phyloP scores from a whole-genome alignment of 2,113 vertebrate genomes.

The Mobula birostris region DNA sequence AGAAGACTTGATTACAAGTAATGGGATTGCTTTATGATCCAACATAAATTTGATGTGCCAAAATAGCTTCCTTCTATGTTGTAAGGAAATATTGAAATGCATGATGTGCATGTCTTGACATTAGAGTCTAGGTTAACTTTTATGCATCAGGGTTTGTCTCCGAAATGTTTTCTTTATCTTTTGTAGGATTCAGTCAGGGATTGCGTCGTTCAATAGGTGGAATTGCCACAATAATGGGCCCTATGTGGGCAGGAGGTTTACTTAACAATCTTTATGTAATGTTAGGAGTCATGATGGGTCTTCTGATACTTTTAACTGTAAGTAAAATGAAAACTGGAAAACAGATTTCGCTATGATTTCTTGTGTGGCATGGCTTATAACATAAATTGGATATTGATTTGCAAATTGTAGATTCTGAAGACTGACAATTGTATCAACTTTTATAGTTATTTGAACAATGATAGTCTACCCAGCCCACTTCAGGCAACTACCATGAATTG shows the following conservation, averaged over 20 bases:
- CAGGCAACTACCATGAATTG: neutral
- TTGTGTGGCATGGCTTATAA: neutral
- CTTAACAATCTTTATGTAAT: conserved; percentile 65
- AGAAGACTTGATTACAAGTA: too few relatives aligned
- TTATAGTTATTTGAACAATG: neutral
- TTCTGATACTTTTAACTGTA: conserved; percentile 64
- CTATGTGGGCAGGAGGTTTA: conserved; percentile 70
- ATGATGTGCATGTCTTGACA: neutral
- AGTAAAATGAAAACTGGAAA: conserved; percentile 40
- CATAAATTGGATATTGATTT: neutral
- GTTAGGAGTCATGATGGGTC: conserved; percentile 68
- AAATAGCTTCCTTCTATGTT: neutral
- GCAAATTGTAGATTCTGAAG: neutral
- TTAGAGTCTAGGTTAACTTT: neutral
- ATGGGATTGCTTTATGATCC: too few relatives aligned
- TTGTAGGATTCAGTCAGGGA: conserved; percentile 69
- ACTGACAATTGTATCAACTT: neutral
- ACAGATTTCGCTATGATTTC: neutral
- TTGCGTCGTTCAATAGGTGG: conserved; percentile 71
- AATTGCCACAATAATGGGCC: conserved; percentile 70
- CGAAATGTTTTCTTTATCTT: neutral
- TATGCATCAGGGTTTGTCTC: neutral
- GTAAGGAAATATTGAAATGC: neutral
- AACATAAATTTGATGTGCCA: too few relatives aligned
- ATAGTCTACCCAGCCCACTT: neutral